Evolutionary conservation across 2,113 vertebrate species (phyloP), one percentile per base, ranked within the genome.

Genomic region (Gnathonemus echidnorhynchus): DNA sequence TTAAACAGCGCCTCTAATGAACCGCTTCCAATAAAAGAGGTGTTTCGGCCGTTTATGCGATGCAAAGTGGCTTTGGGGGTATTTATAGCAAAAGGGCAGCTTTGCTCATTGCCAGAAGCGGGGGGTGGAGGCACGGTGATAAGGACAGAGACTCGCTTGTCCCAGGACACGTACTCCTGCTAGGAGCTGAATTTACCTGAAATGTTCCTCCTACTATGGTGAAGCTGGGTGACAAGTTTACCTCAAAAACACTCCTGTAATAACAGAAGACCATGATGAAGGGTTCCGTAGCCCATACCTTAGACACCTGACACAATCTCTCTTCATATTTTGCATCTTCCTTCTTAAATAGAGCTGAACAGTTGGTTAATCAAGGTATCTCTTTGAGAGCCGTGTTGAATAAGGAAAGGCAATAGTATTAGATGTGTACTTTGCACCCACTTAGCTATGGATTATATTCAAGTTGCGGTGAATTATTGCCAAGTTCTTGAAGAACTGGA

Each of bases 331-430:
- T 66, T 86, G 24, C 24, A 10, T n/a, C n/a, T 84, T 24, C n/a
- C 46, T 74, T 91, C 83, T 88, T 88, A 88, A 88, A 77, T 66
- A 56, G 56, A 21, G 13, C 31, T 11, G n/a, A 74, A 87, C 86
- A 88, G 56, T 89, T 88, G 85, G 31, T 56, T 87, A 77, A 84
- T 92, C 88, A 92, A 83, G 85, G 74, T 91, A 52, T 89, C 87
- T 88, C 50, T 88, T 85, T 90, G 89, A 74, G n/a, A n/a, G 80
- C 85, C 24, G 11, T 46, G 56, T 90, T 62, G 35, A 45, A 86
- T 74, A 87, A 87, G 84, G 86, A 46, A 58, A 10, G 0, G 27
- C 45, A 87, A 31, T 70, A 52, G 42, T 66, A 66, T 90, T 87
- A 87, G 45, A 15, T 19, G 45, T 74, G 84, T 56, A 87, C 84